These are phyloP conservation scores for Sakesphorus luctuosus DNA, from an alignment of 2,113 vertebrate genomes.

Conservation along the genomic window DNA sequence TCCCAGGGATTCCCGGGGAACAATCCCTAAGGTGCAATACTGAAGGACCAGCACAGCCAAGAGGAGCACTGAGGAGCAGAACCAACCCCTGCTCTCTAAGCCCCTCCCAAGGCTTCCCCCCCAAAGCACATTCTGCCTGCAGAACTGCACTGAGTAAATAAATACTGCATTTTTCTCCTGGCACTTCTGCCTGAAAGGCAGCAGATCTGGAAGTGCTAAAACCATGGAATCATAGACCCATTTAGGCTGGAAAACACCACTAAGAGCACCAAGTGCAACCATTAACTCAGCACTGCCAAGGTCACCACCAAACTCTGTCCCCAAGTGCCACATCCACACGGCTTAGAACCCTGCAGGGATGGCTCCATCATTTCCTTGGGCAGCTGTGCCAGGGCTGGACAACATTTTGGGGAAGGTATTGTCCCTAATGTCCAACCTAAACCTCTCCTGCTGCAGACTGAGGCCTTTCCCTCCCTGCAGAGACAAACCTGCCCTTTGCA, in stretches of 20 bases:
- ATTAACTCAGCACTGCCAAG: not conserved
- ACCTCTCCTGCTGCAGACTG: not conserved
- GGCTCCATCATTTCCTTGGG: not conserved
- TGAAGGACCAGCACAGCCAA: not conserved
- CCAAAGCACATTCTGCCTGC: not conserved
- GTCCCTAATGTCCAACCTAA: not conserved
- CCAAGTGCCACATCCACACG: not conserved
- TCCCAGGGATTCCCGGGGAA: not conserved
- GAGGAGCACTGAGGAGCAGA: accelerated
- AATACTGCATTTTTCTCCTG: not conserved
- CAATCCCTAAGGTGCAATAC: not conserved
- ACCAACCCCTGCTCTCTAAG: not conserved
- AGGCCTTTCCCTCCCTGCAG: not conserved
- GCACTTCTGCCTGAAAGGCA: not conserved
- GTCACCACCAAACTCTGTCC: not conserved
- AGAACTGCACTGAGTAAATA: not conserved
- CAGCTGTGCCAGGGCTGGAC: not conserved
- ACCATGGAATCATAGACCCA: not conserved
- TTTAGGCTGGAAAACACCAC: not conserved
- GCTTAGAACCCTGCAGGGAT: not conserved
- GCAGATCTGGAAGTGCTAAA: not conserved
- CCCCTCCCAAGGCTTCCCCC: not conserved
- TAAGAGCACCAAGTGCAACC: not conserved
- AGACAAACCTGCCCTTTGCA: not conserved
- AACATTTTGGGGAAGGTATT: not conserved